These are phyloP conservation scores for Zaprionus taronus DNA, from an alignment of 1,140 invertebrate genomes.

Conservation along the genomic window DNA sequence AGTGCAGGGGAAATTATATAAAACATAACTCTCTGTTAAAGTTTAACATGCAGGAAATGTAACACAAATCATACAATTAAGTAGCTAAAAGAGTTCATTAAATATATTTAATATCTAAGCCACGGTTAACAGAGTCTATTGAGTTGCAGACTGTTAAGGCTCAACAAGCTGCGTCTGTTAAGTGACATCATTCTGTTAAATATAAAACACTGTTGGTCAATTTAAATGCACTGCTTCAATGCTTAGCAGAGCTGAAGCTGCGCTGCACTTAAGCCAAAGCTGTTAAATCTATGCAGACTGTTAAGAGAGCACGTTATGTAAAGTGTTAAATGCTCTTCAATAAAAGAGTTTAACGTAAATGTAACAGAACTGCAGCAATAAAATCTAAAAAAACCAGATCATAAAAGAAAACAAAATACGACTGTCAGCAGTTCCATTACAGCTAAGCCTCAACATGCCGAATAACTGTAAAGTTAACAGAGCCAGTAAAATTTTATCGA, in stretches of 20 bases:
- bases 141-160: neutral
- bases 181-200: neutral
- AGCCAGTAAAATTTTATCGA: slow-evolving; percentile 3
- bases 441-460: neutral
- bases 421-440: neutral
- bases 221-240: too few species aligned
- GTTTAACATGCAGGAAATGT: too few species aligned
- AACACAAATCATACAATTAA: too few species aligned
- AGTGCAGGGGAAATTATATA: too few species aligned
- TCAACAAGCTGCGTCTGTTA: neutral
- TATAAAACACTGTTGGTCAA: neutral
- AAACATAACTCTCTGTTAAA: neutral
- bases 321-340: too few species aligned
- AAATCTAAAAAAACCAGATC: neutral
- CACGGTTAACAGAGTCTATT: neutral
- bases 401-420: neutral
- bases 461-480: neutral
- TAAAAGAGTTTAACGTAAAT: too few species aligned
- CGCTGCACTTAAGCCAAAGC: too few species aligned
- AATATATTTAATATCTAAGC: neutral
- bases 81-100: too few species aligned
- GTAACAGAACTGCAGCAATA: too few species aligned
- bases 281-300: too few species aligned
- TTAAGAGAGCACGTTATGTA: too few species aligned
- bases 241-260: neutral